phyloP scores from a whole-genome alignment of 1,140 invertebrate genomes.

The Zaprionus davidi region DNA sequence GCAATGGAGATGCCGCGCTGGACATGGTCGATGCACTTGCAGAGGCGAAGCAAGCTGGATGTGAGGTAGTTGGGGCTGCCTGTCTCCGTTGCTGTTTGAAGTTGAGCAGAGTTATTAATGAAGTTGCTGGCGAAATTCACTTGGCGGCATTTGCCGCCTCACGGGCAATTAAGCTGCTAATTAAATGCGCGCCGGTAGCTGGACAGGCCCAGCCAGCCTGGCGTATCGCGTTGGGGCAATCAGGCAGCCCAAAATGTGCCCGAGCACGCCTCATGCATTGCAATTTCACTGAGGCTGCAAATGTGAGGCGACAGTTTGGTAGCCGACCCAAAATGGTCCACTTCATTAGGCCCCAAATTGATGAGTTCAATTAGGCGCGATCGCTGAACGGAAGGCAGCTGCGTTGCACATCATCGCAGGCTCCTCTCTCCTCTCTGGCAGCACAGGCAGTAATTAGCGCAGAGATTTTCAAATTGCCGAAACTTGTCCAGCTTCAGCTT shows the following conservation, averaged over 20 bases:
- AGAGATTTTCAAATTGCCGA: constrained; percentile 84
- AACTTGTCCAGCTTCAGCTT: constrained; percentile 61
- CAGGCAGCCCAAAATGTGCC: constrained; percentile 22
- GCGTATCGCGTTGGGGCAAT: constrained; percentile 47
- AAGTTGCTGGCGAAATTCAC: constrained; percentile 59
- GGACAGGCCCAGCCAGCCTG: not conserved
- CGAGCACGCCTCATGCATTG: constrained; percentile 61
- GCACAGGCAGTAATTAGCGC: constrained; percentile 70
- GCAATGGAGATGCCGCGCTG: constrained; percentile 32
- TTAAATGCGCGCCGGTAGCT: constrained; percentile 66
- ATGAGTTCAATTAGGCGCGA: constrained; percentile 80
- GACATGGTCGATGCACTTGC: not conserved
- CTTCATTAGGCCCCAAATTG: constrained; percentile 80
- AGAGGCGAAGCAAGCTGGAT: too few relatives aligned
- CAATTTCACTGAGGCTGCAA: constrained; percentile 62
- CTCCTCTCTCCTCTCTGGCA: not conserved
- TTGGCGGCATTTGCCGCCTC: constrained; percentile 45
- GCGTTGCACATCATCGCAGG: not conserved
- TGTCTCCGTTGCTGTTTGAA: constrained; percentile 21
- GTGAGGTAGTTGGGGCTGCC: not conserved
- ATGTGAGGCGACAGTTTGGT: constrained; percentile 69
- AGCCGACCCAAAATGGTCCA: constrained; percentile 27
- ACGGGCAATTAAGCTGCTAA: constrained; percentile 77
- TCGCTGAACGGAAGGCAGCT: not conserved
- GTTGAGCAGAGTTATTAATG: constrained; percentile 63